Conservation (phyloP, 2,113 vertebrate species). For the Raja brachyura region DNA sequence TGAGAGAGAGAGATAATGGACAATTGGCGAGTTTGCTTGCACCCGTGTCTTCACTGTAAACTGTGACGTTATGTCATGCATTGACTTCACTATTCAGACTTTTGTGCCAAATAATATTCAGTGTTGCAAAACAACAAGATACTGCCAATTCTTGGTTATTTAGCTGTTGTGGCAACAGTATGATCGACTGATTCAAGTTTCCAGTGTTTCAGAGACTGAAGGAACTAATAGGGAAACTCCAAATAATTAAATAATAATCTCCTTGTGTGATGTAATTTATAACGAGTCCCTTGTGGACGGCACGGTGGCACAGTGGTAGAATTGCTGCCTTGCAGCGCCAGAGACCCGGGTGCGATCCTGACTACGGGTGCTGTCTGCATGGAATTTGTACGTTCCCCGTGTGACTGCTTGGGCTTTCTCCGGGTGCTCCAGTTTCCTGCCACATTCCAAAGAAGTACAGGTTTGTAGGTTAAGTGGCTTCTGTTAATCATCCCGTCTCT, state of each 20-base stretch:
- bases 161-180: background rate
- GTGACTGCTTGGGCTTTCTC: too few relatives aligned
- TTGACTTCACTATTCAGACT: background rate
- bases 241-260: background rate
- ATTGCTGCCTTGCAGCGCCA: too few relatives aligned
- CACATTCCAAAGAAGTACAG: too few relatives aligned
- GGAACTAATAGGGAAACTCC: background rate
- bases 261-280: background rate
- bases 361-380: too few relatives aligned
- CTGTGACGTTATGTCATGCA: background rate
- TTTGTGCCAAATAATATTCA: background rate
- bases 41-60: background rate
- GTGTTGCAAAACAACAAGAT: background rate
- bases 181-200: background rate
- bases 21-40: background rate
- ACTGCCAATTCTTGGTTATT: background rate
- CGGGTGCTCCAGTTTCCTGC: too few relatives aligned
- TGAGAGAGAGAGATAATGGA: background rate
- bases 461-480: too few relatives aligned
- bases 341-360: too few relatives aligned
- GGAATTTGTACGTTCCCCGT: too few relatives aligned
- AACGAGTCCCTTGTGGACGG: background rate
- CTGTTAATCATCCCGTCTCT: too few relatives aligned
- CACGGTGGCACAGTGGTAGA: too few relatives aligned
- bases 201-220: background rate